Conservation (phyloP, 2,113 vertebrate species). For the Semnornis frantzii region DNA sequence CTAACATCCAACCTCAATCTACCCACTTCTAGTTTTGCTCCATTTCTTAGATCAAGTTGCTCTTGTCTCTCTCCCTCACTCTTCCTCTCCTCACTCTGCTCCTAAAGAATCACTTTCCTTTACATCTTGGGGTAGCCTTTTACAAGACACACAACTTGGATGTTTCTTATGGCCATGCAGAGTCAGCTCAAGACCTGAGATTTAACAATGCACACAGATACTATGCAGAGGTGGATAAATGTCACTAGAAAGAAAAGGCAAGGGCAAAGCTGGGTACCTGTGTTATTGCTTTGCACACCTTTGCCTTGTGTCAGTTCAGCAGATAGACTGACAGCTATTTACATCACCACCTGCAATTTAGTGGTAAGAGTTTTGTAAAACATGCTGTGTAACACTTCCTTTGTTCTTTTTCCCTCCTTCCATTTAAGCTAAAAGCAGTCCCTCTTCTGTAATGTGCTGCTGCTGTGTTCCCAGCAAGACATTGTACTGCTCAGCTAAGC, state of each 20-base stretch:
- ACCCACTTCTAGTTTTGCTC: too few species aligned
- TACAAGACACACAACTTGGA: not conserved
- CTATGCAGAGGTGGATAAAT: not conserved
- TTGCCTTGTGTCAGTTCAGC: not conserved
- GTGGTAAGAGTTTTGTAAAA: not conserved
- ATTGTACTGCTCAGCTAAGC: not conserved
- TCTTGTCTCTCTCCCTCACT: not conserved
- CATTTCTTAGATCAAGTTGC: too few species aligned
- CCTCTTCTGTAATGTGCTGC: not conserved
- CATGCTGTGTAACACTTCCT: not conserved
- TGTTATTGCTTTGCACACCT: too few species aligned
- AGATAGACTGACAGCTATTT: not conserved
- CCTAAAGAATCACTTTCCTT: not conserved
- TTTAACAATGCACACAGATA: not conserved
- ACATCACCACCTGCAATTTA: not conserved
- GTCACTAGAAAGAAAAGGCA: not conserved
- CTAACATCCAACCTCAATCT: too few species aligned
- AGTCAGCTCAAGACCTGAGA: not conserved
- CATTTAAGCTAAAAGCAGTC: not conserved
- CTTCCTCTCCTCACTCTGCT: not conserved
- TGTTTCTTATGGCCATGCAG: not conserved
- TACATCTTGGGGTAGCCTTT: not conserved
- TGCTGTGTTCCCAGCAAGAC: not conserved
- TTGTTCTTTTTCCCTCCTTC: not conserved
- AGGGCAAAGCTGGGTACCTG: not conserved